phyloP scores from a whole-genome alignment of 2,113 vertebrate species.

The Syngnathus scovelli region DNA sequence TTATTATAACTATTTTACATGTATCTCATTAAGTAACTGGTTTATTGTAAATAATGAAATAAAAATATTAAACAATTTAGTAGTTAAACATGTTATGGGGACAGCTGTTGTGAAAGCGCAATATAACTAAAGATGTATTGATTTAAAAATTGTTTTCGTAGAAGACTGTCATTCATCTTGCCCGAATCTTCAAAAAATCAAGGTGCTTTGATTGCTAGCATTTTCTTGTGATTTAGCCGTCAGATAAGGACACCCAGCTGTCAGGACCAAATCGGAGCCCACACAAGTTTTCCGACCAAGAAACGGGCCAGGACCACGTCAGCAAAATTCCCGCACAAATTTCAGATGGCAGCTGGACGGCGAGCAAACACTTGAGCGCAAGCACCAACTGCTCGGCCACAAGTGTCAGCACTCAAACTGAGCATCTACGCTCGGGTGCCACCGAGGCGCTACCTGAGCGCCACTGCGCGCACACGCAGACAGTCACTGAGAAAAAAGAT shows the following conservation, averaged over 20 bases:
- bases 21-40: too few species aligned
- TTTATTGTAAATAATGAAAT: too few species aligned
- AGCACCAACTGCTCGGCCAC: neutral
- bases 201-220: neutral
- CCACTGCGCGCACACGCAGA: constrained; percentile 52
- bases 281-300: constrained; percentile 20
- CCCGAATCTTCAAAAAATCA: neutral
- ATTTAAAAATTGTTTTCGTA: neutral
- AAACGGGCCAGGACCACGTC: constrained; percentile 17
- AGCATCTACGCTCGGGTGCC: constrained; percentile 10
- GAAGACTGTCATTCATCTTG: neutral
- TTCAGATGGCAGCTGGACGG: constrained; percentile 7
- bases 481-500: constrained; percentile 27
- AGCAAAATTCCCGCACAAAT: constrained; percentile 27
- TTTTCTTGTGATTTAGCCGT: constrained; percentile 44
- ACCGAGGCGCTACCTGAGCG: neutral
- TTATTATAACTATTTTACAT: too few species aligned
- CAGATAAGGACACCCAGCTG: constrained; percentile 43
- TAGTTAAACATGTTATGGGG: too few species aligned
- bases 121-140: neutral
- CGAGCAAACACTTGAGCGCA: constrained; percentile 8
- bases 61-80: too few species aligned
- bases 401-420: constrained; percentile 63
- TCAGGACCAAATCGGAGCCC: constrained; percentile 18
- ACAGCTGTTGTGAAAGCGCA: too few species aligned